Evolutionary conservation across 2,113 vertebrate species (phyloP).

Genomic region (Cynoglossus semilaevis): DNA sequence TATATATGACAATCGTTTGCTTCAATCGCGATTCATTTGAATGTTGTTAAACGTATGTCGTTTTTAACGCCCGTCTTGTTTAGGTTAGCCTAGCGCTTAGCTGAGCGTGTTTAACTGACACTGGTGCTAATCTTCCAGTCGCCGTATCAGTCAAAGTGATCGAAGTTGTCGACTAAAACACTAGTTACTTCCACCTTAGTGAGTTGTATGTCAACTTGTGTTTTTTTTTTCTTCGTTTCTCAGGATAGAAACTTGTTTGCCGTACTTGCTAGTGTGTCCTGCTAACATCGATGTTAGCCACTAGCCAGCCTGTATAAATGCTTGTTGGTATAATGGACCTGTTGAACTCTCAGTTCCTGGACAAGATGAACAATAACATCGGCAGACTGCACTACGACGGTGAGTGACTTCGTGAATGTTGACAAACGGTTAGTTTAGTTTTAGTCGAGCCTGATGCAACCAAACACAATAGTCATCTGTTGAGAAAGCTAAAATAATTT

Average conservation of each 20-base stretch:
- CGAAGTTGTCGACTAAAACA: no score
- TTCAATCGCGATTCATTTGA: background rate
- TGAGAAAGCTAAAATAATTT: no score
- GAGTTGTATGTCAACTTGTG: background rate
- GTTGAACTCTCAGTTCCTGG: conserved; percentile 96
- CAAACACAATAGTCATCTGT: no score
- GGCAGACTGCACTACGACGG: conserved; percentile 92
- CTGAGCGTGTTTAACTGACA: conserved; percentile 12
- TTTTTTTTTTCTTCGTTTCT: background rate
- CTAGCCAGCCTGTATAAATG: conserved; percentile 82
- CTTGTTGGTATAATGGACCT: conserved; percentile 95
- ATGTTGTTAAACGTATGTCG: background rate
- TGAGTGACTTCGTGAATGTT: conserved; percentile 2
- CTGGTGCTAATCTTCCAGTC: background rate
- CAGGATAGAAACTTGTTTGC: conserved; percentile 38
- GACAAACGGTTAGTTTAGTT: background rate
- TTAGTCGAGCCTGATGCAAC: no score
- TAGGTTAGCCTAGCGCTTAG: background rate
- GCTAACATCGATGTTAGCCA: conserved; percentile 76
- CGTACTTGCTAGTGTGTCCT: conserved; percentile 69
- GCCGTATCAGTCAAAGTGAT: background rate
- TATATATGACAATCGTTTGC: no score
- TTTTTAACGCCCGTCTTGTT: background rate
- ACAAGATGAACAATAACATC: conserved; percentile 98
- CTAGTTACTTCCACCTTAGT: no score